These are phyloP conservation scores for Meteorus sp. DNA, from an alignment of 1,140 invertebrate species.

Conservation along the genomic window DNA sequence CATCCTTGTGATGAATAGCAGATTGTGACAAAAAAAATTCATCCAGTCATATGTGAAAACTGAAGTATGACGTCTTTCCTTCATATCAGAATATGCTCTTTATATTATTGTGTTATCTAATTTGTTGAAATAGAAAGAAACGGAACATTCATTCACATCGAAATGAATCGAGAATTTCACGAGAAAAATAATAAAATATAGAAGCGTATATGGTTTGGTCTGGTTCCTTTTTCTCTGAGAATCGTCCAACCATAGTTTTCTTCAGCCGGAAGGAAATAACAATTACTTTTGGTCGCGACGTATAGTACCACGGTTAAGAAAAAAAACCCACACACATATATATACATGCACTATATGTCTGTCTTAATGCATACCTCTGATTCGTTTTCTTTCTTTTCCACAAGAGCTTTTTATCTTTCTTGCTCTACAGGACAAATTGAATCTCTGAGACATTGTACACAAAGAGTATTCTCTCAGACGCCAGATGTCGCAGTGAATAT, in stretches of 20 bases:
- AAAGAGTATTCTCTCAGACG: no score
- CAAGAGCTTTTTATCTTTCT: no score
- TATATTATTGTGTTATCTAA: neutral
- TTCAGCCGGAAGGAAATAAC: conserved; percentile 29
- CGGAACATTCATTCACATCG: neutral
- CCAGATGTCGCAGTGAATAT: no score
- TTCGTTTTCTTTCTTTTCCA: neutral
- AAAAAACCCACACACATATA: conserved; percentile 10
- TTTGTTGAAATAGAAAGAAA: neutral
- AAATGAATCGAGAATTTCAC: neutral
- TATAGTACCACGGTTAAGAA: conserved; percentile 6
- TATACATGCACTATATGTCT: neutral
- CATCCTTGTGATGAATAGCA: no score
- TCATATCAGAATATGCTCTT: neutral
- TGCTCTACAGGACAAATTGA: no score
- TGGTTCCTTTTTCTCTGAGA: conserved; percentile 16
- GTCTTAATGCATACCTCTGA: neutral
- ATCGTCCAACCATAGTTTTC: conserved; percentile 26
- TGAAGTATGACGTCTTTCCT: neutral
- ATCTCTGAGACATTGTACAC: no score
- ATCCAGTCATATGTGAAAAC: neutral
- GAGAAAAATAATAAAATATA: conserved; percentile 2
- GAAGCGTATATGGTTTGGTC: neutral
- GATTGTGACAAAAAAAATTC: neutral
- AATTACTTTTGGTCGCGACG: conserved; percentile 25